Conservation (phyloP, 2,888 invertebrate genomes). For the Netelia fuscicornis region DNA sequence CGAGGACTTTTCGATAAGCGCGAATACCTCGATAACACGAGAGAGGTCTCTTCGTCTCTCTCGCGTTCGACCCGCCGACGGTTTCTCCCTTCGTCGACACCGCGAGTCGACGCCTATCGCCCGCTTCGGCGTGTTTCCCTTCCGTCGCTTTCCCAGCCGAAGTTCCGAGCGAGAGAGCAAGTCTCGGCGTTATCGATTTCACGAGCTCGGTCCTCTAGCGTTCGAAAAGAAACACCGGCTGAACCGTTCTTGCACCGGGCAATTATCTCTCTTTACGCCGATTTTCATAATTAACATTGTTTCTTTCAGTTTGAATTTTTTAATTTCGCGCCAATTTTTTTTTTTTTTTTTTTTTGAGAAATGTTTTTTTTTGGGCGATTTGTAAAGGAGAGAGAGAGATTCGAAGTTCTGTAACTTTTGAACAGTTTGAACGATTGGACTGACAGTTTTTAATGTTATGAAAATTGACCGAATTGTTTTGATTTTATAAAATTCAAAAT, state of each 20-base stretch:
- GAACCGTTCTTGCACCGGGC: slow-evolving; percentile 40
- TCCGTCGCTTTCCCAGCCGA: slow-evolving; percentile 7
- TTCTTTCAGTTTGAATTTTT: no score
- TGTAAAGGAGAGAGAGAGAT: no score
- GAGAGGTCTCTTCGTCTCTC: neutral
- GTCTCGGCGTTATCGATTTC: slow-evolving; percentile 66
- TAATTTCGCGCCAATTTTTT: no score
- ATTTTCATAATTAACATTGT: neutral
- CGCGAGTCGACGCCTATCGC: slow-evolving; percentile 74
- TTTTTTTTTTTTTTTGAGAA: no score
- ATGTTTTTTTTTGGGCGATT: no score
- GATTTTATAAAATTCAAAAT: no score
- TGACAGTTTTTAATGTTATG: no score
- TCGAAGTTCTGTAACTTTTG: no score
- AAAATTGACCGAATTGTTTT: no score
- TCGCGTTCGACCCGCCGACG: neutral
- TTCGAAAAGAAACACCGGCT: slow-evolving; percentile 5
- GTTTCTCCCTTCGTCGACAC: neutral
- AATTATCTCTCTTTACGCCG: neutral
- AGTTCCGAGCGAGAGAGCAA: slow-evolving; percentile 67
- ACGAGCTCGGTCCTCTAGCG: slow-evolving; percentile 48
- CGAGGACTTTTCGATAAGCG: neutral
- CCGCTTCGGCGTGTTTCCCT: slow-evolving; percentile 63
- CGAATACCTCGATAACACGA: neutral
- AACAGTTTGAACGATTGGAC: no score